Evolutionary conservation across 2,888 invertebrate species (phyloP), one percentile per base, ranked within the genome.

Genomic region (Mycalesis mineus): DNA sequence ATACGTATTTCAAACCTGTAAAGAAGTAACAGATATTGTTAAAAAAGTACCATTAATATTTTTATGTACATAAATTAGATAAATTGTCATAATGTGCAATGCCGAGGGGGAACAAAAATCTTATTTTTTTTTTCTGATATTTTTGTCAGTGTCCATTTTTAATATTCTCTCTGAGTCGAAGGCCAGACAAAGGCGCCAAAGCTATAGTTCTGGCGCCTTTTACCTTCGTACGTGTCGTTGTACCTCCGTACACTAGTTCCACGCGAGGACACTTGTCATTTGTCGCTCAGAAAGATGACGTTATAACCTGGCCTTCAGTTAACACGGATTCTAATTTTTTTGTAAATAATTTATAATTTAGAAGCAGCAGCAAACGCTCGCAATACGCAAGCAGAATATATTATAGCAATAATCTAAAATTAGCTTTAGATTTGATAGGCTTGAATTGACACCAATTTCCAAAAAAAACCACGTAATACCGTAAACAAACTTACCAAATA

Each of bases 21-120:
- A 59, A 54, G 51, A 41, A 29, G 49, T 60, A 61, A 60, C 59
- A 9, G 58, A 60, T 58, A 58, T 60, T 61, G 55, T 56, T 61
- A 61, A 58, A 62, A 56, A 42, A 42, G 49, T 56, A 57, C 48
- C 57, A 58, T 57, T 56, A 62, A 53, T 60, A 62, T 62, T 57
- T 60, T 58, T 60, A 52, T 62, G 62, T 62, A 63, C 54, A 58
- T 63, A 64, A 63, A 60, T 57, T 61, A 62, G 62, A 61, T 61
- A 58, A 64, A 61, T 62, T 65, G 57, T 61, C 62, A 61, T 61
- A 45, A 57, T 47, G 67, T 66, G 66, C 68, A 65, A 64, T 68
- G 64, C 59, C 58, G 58, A 57, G 60, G 51, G 61, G 60, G 63
- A 59, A 61, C 65, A 62, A 63, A 55, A 55, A 44, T 41, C 57